Base-by-base conservation (phyloP, 2,797 vertebrate species). In the Tinamus major region DNA sequence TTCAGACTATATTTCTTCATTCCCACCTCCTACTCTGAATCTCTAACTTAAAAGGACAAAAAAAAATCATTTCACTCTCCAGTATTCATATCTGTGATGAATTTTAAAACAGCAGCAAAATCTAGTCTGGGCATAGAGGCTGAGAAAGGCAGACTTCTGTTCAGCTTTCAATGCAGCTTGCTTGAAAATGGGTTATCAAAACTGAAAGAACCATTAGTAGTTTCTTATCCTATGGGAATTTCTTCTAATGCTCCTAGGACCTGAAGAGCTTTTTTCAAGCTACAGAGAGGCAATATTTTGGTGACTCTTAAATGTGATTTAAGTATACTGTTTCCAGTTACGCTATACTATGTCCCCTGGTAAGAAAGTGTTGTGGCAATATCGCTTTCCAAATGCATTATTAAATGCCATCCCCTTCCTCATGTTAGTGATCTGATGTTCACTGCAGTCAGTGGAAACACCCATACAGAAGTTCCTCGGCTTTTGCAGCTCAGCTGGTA, bases 121-220 rank as follows among this genome's bases (percentile, higher is more conserved):
- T 51, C 67, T 55, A 9, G 59, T 69, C 72, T 84, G 49, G 87
- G 55, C 69, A 41, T 31, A 49, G 33, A 78, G 37, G 59, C 70
- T 79, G 42, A 79, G 23, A 15, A 81, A 86, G 39, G 51, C 59
- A 81, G 67, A 67, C 24, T 35, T 78, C 72, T 87, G 74, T 49
- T 75, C 83, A 48, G 90, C 69, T 93, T 94, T 92, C 56, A 69
- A 15, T 85, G 86, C 63, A 84, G 31, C 39, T 67, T 84, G 18
- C 55, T 87, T 69, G 80, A 93, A 94, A 94, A 56, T 67, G 55
- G 71, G 63, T 93, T 88, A 85, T 67, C 29, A 84, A 79, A 86
- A 81, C 4, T 4, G 70, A 55, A 63, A 53, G 23, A 21, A 11
- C 9, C n/a, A 81, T 79, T 61, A 61, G 13, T 35, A 75, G 16